Conservation (phyloP, 2,113 vertebrate species). For the Smithornis capensis region DNA sequence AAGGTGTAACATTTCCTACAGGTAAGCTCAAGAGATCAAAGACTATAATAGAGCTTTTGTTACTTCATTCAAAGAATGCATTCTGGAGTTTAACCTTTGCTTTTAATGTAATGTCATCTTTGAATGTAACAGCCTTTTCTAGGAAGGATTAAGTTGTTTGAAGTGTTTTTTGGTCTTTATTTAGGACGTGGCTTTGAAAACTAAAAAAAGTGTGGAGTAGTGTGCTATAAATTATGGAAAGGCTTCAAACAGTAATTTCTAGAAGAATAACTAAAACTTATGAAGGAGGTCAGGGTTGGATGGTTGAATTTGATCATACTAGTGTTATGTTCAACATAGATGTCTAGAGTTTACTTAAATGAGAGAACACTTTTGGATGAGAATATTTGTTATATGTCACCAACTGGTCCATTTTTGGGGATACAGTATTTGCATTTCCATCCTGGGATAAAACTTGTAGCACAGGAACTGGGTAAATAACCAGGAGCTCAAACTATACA, state of each 20-base stretch:
- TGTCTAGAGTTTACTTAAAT: neutral
- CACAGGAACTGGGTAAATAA: neutral
- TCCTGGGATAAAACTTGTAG: neutral
- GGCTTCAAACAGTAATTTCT: neutral
- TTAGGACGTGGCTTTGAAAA: constrained; percentile 30
- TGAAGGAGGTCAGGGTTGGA: neutral
- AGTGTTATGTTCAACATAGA: neutral
- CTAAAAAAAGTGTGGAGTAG: constrained; percentile 40
- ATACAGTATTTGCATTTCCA: neutral
- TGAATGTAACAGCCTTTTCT: constrained; percentile 71
- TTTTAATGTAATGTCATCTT: constrained; percentile 80
- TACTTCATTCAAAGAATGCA: constrained; percentile 69
- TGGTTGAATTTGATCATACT: neutral
- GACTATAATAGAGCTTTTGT: constrained; percentile 78
- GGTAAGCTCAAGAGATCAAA: constrained; percentile 75
- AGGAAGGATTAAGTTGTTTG: constrained; percentile 44
- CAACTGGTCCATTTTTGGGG: neutral
- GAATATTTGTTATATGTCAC: neutral
- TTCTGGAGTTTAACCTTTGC: constrained; percentile 72
- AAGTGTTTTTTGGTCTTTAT: constrained; percentile 27
- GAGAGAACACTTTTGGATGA: neutral
- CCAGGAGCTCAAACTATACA: neutral
- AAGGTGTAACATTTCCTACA: constrained; percentile 79
- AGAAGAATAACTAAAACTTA: neutral
- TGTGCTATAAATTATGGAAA: neutral